Evolutionary conservation across 2,113 vertebrate genomes (phyloP), one percentile per base, ranked within the genome.

Genomic region (Scatophagus argus): DNA sequence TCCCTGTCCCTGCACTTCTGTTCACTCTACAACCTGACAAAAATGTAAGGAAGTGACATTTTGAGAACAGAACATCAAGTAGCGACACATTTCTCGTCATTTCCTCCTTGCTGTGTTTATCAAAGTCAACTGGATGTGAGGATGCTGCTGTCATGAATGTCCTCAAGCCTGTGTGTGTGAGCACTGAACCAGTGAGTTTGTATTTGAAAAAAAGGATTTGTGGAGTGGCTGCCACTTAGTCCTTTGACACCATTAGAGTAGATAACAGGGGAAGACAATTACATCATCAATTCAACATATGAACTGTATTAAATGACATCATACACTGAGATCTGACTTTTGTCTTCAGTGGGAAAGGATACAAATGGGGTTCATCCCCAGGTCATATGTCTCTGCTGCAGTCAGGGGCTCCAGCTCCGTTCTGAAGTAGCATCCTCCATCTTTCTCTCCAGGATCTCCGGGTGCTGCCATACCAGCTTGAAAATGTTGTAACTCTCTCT

Each of bases 401-500:
- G n/a, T n/a, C n/a, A n/a, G n/a, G n/a, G n/a, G n/a, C n/a, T n/a
- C n/a, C n/a, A n/a, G n/a, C n/a, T 46, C 63, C 67, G 31, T 85
- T 77, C 31, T 61, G 10, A 74, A 63, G 49, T 65, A 44, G 38
- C 14, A 2, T 71, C 73, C 56, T 75, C 62, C 13, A 74, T 51
- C 31, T 54, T 34, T 75, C 55, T 51, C 12, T 32, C 72, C 43
- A 77, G 77, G 65, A 72, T 68, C 67, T 66, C 13, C 51, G 67
- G 78, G 47, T 82, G 72, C 63, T 85, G 76, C 77, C 54, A 78
- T n/a, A 27, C 54, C 70, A 51, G 56, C 72, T 75, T 55, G 61
- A 49, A 62, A 74, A 71, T 54, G 43, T 61, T 83, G 68, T 81
- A 79, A 81, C n/a, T 83, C 65, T 51, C 69, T 46, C 55, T 68